Percentiles rank a stretch among this genome's conserved stretches.
Evolutionary conservation across 2,797 vertebrate species (phyloP).

Genomic region (Coluber constrictor): DNA sequence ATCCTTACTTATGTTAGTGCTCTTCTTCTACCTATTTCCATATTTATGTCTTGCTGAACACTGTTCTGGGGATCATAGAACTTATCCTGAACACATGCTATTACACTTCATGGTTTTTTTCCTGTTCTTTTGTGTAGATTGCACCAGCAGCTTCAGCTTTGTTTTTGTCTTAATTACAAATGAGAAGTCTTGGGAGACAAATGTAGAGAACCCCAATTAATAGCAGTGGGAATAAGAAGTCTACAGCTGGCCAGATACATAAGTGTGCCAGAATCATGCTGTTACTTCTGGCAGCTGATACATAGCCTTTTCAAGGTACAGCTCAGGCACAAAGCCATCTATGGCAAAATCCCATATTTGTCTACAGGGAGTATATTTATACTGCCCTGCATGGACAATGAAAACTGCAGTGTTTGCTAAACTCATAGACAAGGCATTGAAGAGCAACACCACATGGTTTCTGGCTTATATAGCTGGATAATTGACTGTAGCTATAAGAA

Average conservation of each 20-base stretch:
- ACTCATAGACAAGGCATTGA: not conserved
- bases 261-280: not conserved
- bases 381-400: not conserved
- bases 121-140: not conserved
- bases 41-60: not conserved
- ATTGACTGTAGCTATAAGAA: not conserved
- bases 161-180: not conserved
- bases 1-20: not conserved
- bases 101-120: not conserved
- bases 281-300: not conserved
- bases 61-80: not conserved
- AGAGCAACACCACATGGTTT: not conserved
- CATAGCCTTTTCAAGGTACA: not conserved
- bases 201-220: not conserved
- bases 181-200: not conserved
- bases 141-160: not conserved
- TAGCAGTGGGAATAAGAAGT: not conserved
- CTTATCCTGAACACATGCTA: not conserved
- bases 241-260: not conserved
- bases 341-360: not conserved
- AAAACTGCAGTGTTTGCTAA: constrained; percentile 15
- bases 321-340: not conserved
- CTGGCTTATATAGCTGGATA: not conserved
- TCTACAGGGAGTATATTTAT: not conserved
- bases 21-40: not conserved